Percentiles rank a stretch among this genome's conserved stretches.
These are phyloP conservation scores for Sebastes miniatus DNA, from an alignment of 2,797 vertebrate species.

Conservation along the genomic window DNA sequence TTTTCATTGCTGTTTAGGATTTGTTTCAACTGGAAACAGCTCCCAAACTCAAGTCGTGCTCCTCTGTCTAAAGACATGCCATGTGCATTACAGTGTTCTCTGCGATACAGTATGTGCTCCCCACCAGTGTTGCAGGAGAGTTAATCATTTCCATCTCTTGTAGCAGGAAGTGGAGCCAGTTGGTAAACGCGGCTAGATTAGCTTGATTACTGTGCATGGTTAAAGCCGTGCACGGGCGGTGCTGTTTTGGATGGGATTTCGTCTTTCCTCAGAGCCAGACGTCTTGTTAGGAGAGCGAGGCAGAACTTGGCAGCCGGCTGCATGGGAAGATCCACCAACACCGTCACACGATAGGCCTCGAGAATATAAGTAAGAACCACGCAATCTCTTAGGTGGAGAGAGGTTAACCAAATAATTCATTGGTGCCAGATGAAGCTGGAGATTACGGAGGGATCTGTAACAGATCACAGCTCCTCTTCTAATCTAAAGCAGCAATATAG, in stretches of 20 bases:
- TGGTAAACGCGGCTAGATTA: conserved; percentile 51
- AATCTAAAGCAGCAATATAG: not conserved
- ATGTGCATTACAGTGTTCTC: not conserved
- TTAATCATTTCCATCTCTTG: conserved; percentile 68
- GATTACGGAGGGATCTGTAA: conserved; percentile 44
- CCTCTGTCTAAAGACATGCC: not conserved
- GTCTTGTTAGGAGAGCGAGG: conserved; percentile 43
- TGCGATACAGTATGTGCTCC: conserved; percentile 36
- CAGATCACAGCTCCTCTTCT: conserved; percentile 25
- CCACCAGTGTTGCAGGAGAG: not conserved
- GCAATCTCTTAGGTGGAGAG: conserved; percentile 38
- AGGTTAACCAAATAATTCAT: conserved; percentile 63
- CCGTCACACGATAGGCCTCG: conserved; percentile 44
- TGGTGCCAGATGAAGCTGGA: conserved; percentile 53
- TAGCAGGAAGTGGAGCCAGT: conserved; percentile 50
- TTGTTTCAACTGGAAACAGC: conserved; percentile 5
- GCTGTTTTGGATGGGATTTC: conserved; percentile 40
- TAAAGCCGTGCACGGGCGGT: not conserved
- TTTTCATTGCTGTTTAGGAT: not conserved
- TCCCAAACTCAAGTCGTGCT: not conserved
- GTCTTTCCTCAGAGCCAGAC: conserved; percentile 22
- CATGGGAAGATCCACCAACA: conserved; percentile 46
- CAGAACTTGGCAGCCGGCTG: conserved; percentile 37
- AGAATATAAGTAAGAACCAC: conserved; percentile 46
- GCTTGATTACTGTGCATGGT: conserved; percentile 46